Conservation (phyloP, 2,113 vertebrate species). For the Lycaon pictus region DNA sequence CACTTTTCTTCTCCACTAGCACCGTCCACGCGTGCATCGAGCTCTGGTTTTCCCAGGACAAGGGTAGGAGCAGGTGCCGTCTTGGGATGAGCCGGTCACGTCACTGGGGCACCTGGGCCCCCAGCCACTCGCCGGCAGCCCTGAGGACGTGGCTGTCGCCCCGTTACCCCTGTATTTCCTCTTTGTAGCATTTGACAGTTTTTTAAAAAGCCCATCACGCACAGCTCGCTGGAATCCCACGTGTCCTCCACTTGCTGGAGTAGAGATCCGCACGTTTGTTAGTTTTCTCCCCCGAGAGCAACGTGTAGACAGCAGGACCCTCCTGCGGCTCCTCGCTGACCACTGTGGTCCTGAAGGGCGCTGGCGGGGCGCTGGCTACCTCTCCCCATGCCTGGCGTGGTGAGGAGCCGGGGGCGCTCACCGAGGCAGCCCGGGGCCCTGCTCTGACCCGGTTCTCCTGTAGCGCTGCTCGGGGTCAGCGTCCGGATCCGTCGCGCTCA, state of each 20-base stretch:
- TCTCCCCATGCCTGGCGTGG: neutral
- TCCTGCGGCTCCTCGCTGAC: neutral
- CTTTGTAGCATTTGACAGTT: neutral
- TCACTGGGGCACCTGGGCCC: neutral
- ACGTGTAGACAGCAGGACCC: no score
- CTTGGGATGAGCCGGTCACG: neutral
- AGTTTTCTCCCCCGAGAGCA: neutral
- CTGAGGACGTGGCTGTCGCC: neutral
- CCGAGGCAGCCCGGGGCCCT: no score
- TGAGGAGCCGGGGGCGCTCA: no score
- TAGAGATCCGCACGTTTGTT: rapidly evolving
- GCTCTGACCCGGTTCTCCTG: neutral
- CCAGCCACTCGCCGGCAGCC: neutral
- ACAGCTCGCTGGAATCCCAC: neutral
- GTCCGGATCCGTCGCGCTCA: no score
- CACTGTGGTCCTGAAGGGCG: neutral
- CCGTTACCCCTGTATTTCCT: neutral
- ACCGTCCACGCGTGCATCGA: neutral
- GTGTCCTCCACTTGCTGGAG: no score
- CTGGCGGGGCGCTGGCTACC: neutral
- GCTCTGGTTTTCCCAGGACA: neutral
- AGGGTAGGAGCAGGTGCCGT: rapidly evolving
- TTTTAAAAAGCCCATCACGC: neutral
- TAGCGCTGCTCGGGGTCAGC: neutral
- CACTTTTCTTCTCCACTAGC: rapidly evolving